phyloP scores from a whole-genome alignment of 2,888 invertebrate species.

The Ormia ochracea region DNA sequence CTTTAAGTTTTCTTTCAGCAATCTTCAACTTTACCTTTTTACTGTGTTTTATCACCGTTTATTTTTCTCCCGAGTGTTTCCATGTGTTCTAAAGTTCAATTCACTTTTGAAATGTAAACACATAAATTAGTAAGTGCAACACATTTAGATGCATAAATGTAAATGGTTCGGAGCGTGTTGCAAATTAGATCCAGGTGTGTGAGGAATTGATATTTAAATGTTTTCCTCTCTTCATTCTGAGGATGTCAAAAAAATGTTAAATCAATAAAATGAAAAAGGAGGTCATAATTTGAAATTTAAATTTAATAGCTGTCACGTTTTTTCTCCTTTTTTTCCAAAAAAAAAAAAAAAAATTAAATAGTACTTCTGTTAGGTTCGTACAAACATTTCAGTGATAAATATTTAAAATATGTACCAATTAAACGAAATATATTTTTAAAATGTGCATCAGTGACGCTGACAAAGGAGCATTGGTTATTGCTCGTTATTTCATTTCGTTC shows the following conservation, averaged over 20 bases:
- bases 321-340: neutral
- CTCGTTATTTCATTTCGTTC: no score
- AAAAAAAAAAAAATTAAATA: neutral
- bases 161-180: slow-evolving; percentile 23
- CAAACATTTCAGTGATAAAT: no score
- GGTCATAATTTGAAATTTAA: slow-evolving; percentile 39
- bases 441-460: no score
- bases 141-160: slow-evolving; percentile 34
- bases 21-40: neutral
- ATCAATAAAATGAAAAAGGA: slow-evolving; percentile 1
- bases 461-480: no score
- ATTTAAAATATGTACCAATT: no score
- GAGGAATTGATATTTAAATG: neutral
- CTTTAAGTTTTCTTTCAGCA: slow-evolving; percentile 3
- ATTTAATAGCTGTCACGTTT: neutral
- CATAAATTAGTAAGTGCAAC: slow-evolving; percentile 49
- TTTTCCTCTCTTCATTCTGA: neutral
- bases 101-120: slow-evolving; percentile 52
- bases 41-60: slow-evolving; percentile 6
- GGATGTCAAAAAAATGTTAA: slow-evolving; percentile 19
- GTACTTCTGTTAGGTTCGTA: no score
- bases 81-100: slow-evolving; percentile 36
- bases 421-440: no score
- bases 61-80: neutral
- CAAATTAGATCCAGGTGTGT: slow-evolving; percentile 29